Evolutionary conservation across 2,797 vertebrate species (phyloP).

Genomic region (Enteromius treurensis): DNA sequence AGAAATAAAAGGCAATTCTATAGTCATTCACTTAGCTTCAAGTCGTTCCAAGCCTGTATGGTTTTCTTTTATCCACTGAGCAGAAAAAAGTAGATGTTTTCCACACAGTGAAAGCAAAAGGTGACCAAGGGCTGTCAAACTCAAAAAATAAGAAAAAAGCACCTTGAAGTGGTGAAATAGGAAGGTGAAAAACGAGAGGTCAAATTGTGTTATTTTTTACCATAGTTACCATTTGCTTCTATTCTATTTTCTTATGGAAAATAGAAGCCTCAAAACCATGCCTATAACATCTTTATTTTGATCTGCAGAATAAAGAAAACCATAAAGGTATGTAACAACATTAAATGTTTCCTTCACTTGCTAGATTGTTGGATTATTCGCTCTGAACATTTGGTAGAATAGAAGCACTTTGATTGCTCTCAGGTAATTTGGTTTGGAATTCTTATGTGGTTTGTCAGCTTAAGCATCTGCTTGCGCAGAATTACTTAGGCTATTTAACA

Average conservation of each 20-base stretch:
- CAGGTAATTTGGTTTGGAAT: slow-evolving; percentile 19
- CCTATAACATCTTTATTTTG: neutral
- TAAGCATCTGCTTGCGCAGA: slow-evolving; percentile 13
- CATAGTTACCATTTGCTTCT: neutral
- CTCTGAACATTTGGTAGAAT: neutral
- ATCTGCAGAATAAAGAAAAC: slow-evolving; percentile 15
- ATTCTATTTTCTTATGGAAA: neutral
- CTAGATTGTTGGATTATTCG: neutral
- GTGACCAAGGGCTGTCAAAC: neutral
- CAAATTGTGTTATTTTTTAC: neutral
- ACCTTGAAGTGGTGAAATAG: neutral
- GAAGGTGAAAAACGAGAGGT: neutral
- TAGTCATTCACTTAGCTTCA: neutral
- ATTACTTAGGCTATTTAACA: slow-evolving; percentile 23
- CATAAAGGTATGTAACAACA: neutral
- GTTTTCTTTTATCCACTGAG: neutral
- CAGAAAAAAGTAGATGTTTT: slow-evolving; percentile 5
- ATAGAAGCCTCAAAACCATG: neutral
- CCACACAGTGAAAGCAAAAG: neutral
- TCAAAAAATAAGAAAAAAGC: neutral
- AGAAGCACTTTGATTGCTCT: neutral
- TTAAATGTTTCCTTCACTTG: slow-evolving; percentile 5
- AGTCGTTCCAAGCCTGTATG: neutral
- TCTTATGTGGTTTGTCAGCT: slow-evolving; percentile 17
- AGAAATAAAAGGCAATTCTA: neutral